Conservation (phyloP, 2,888 invertebrate genomes). For the Synergus laeviventris region DNA sequence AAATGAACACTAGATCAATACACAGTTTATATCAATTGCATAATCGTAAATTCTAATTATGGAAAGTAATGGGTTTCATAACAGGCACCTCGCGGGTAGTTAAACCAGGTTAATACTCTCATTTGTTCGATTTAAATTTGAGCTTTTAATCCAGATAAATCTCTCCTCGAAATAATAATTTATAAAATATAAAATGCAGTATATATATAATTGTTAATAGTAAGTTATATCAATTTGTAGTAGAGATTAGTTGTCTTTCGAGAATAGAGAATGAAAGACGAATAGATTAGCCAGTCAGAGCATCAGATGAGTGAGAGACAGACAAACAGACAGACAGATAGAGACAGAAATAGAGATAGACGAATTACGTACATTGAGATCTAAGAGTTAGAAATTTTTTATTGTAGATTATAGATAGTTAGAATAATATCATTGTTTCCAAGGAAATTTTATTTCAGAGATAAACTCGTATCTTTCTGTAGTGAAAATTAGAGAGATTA, state of each 20-base stretch:
- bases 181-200: neutral
- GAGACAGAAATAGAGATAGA: slow-evolving; percentile 61
- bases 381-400: neutral
- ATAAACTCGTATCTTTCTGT: neutral
- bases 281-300: slow-evolving; percentile 49
- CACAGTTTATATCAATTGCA: slow-evolving; percentile 3
- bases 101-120: neutral
- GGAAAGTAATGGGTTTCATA: neutral
- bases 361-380: slow-evolving; percentile 35
- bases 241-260: slow-evolving; percentile 36
- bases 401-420: neutral
- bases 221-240: slow-evolving; percentile 11
- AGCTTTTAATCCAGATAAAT: slow-evolving; percentile 16
- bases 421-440: slow-evolving; percentile 3
- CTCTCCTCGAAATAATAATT: neutral
- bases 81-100: neutral
- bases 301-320: slow-evolving; percentile 63
- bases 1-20: neutral
- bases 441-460: neutral
- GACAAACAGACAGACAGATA: slow-evolving; percentile 61
- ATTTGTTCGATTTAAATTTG: neutral
- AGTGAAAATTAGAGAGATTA: neutral
- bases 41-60: neutral
- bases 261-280: slow-evolving; percentile 54
- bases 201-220: neutral